Base-by-base conservation (phyloP, 2,888 invertebrate genomes). In the Psylliodes chrysocephalus region DNA sequence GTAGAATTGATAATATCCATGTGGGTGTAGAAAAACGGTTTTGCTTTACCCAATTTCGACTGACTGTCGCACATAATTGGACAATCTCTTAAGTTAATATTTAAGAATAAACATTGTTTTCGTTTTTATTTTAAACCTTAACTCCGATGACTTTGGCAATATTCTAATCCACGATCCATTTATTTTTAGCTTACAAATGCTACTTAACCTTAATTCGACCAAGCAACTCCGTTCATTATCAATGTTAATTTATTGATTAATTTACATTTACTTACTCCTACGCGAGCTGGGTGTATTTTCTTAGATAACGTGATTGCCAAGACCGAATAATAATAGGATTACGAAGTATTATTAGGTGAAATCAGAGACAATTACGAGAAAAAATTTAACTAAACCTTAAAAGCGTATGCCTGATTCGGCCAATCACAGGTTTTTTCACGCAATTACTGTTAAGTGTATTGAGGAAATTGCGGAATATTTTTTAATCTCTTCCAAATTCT, bases 201-300 rank as follows among this genome's bases (percentile, higher is more conserved):
- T 47, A 49, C 38, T 47, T 57, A 57, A 57, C 57, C 57, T 57
- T 57, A 57, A 57, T 57, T 56, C 30, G 44, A 42, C 12, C 44
- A 12, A 56, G 17, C 18, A 12, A 18, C 57, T 33, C 7, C 59
- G 59, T 59, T 59, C 49, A 49, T 59, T 59, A 55, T 55, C 54
- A 42, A 55, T 55, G 22, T 42, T 42, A 54, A 54, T 54, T 40
- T 40, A 54, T 54, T 54, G 54, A 40, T 54, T 54, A 38, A 54
- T 54, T 54, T 54, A 54, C 54, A 54, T 52, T 52, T 22, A 38
- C 52, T 33, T 38, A 38, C 52, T 33, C 52, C 52, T 38, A 52
- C 52, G 38, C 19, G 1, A 52, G 14, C 47, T 7, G 1, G 10
- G 38, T 42, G 42, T 15, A 18, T 42, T 42, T 42, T 42, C 38